Percentiles rank a stretch among this genome's conserved stretches.
phyloP scores from a whole-genome alignment of 1,140 invertebrate genomes.

The Drosophila guanche region DNA sequence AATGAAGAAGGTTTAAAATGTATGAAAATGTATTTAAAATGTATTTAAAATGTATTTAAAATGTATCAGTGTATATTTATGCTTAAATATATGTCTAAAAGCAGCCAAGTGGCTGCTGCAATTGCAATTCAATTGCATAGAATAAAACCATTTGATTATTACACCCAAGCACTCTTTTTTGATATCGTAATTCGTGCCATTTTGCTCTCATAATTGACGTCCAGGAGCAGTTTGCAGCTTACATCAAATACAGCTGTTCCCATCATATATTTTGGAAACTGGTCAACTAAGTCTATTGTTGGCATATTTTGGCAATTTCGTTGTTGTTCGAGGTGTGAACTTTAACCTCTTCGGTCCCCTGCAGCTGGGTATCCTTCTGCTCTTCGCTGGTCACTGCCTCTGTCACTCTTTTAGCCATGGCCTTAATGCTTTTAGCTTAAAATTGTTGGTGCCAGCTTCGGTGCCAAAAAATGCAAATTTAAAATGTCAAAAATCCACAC shows the following conservation, averaged over 20 bases:
- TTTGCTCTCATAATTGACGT: not conserved
- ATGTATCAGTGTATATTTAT: too few species aligned
- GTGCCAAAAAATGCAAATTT: slow-evolving; percentile 79
- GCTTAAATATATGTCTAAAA: too few species aligned
- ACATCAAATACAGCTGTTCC: not conserved
- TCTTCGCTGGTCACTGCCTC: too few species aligned
- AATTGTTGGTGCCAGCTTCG: slow-evolving; percentile 61
- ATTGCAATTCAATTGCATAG: too few species aligned
- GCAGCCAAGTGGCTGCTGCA: too few species aligned
- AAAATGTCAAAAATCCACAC: slow-evolving; percentile 73
- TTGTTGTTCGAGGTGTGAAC: slow-evolving; percentile 30
- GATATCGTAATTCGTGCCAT: too few species aligned
- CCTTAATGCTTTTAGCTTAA: slow-evolving; percentile 67
- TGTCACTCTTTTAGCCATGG: not conserved
- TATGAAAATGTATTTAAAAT: too few species aligned
- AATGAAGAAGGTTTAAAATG: slow-evolving; percentile 15
- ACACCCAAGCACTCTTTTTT: too few species aligned
- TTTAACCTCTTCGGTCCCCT: slow-evolving; percentile 27
- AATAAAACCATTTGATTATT: too few species aligned
- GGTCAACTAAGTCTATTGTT: slow-evolving; percentile 38
- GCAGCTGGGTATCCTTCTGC: too few species aligned
- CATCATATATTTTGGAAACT: slow-evolving; percentile 20
- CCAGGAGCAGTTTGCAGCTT: not conserved
- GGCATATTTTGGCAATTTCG: slow-evolving; percentile 57
- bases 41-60: too few species aligned